phyloP scores from a whole-genome alignment of 2,113 vertebrate species.

The Gyps fulvus region DNA sequence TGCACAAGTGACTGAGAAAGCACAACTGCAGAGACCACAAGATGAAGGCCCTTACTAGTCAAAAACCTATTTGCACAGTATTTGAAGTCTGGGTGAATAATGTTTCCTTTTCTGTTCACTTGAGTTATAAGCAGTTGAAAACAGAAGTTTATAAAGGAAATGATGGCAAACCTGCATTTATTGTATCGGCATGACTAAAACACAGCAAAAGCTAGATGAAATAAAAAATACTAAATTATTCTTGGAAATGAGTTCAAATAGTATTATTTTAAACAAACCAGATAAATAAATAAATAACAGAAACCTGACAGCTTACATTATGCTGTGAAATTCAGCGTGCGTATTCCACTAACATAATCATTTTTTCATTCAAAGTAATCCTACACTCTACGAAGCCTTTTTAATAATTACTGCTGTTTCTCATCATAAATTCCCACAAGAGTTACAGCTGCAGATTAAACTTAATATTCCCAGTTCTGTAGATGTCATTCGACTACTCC shows the following conservation, averaged over 20 bases:
- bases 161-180: background rate
- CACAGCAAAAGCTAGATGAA: background rate
- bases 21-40: background rate
- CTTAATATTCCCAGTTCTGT: background rate
- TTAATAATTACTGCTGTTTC: conserved; percentile 41
- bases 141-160: background rate
- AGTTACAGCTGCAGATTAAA: background rate
- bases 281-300: background rate
- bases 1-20: background rate
- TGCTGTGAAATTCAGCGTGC: background rate
- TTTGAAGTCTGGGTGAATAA: background rate
- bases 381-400: background rate
- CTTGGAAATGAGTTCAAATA: background rate
- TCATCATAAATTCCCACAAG: background rate
- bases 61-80: background rate
- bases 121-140: background rate
- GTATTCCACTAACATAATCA: background rate
- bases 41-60: background rate
- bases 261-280: background rate
- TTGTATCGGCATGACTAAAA: background rate
- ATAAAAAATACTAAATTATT: background rate
- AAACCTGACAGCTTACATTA: background rate
- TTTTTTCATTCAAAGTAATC: conserved; percentile 24
- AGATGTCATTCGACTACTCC: background rate
- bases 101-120: background rate